These are phyloP conservation scores for Drosophila hawaiiensis DNA, from an alignment of 2,888 invertebrate species.

Conservation along the genomic window DNA sequence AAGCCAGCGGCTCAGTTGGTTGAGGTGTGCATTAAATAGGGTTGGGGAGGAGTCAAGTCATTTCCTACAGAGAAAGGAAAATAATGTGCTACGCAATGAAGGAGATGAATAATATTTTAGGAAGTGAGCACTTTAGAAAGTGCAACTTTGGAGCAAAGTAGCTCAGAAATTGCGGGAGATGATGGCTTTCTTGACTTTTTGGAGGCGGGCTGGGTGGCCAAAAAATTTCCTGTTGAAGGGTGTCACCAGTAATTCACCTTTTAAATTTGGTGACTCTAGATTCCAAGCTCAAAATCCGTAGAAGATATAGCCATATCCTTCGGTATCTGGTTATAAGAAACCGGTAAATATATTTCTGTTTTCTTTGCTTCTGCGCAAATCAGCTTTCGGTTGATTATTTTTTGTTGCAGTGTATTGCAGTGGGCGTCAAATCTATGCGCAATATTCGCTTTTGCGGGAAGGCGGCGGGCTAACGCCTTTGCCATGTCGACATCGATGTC, in stretches of 20 bases:
- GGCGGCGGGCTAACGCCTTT: slow-evolving; percentile 52
- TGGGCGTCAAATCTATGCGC: slow-evolving; percentile 57
- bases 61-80: slow-evolving; percentile 13
- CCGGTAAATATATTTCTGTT: not conserved
- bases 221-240: not conserved
- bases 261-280: not conserved
- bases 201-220: not conserved
- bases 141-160: not conserved
- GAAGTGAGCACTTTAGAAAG: not conserved
- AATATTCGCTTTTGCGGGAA: slow-evolving; percentile 21
- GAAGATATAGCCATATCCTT: not conserved
- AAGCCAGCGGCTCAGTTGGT: slow-evolving; percentile 21
- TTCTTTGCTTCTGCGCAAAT: not conserved
- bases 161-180: not conserved
- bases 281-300: not conserved
- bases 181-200: not conserved
- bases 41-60: slow-evolving; percentile 14
- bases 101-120: not conserved
- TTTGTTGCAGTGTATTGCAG: slow-evolving; percentile 25
- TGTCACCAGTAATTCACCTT: not conserved
- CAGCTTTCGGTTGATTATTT: not conserved
- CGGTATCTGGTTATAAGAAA: not conserved
- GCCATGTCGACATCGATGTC: slow-evolving; percentile 47
- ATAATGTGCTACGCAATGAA: not conserved
- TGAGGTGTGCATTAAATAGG: not conserved